phyloP scores from a whole-genome alignment of 37 sponge, comb jelly and placozoan species.

The Ianthella basta region DNA sequence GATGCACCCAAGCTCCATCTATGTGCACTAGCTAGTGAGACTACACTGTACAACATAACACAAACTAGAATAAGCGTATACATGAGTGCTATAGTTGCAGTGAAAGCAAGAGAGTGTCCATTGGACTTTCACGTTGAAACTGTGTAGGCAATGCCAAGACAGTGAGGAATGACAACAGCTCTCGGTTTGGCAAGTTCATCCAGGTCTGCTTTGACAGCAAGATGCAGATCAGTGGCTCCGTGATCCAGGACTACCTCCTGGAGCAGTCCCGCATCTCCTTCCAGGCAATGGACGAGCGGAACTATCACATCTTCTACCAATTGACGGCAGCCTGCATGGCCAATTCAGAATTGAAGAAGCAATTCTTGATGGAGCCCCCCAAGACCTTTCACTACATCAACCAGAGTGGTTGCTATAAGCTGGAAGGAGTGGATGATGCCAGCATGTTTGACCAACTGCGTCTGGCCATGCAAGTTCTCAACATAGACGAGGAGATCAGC shows the following conservation, averaged over 20 bases:
- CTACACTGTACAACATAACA: no score
- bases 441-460: slow-evolving; percentile 83
- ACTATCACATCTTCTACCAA: slow-evolving; percentile 97
- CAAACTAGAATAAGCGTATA: no score
- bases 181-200: slow-evolving; percentile 95
- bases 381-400: slow-evolving; percentile 83
- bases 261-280: slow-evolving; percentile 89
- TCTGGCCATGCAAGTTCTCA: slow-evolving; percentile 87
- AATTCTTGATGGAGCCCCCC: slow-evolving; percentile 73
- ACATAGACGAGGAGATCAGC: slow-evolving; percentile 61
- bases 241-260: slow-evolving; percentile 93
- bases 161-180: slow-evolving; percentile 92
- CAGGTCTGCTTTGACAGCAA: slow-evolving; percentile 93
- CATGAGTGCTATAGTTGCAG: no score
- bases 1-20: no score
- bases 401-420: slow-evolving; percentile 88
- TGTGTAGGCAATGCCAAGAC: slow-evolving; percentile 92
- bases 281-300: slow-evolving; percentile 85
- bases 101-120: not conserved
- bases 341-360: slow-evolving; percentile 61
- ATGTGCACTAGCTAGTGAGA: no score
- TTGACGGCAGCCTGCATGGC: slow-evolving; percentile 76
- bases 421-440: slow-evolving; percentile 80
- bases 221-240: slow-evolving; percentile 88
- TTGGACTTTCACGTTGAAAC: not conserved